Base-by-base conservation (phyloP, 2,888 invertebrate genomes). In the Epinotia demarniana region DNA sequence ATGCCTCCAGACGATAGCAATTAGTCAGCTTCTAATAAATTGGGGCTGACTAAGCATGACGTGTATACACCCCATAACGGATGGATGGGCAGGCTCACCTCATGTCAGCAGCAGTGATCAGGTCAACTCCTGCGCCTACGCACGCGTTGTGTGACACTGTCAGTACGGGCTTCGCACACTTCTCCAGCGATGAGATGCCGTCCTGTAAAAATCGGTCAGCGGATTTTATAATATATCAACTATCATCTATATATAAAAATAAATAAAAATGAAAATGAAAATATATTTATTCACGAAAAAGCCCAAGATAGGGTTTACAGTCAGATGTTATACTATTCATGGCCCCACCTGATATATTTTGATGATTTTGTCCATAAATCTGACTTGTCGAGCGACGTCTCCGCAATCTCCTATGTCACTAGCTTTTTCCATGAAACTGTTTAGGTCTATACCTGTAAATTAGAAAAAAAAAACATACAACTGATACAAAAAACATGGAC, bases 111-210 rank as follows among this genome's bases (percentile, higher is more conserved):
- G 98, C 97, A 3, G 97, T 96, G 71, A 98, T 96, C 77, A 99
- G 91, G 88, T 99, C 97, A 0, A 99, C 95, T 0, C 98, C 99
- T 0, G 96, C 99, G 0, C 99, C 99, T 72, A 99, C 95, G 85
- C 99, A 99, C 0, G 96, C 95, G 72, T 96, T 96, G 89, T 99
- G 99, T 0, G 98, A 91, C 0, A 98, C 98, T 8, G 96, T 95
- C 72, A 99, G 96, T 0, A 99, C 97, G 0, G 99, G 99, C 88
- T 99, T 99, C 3, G 95, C 93, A 84, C 99, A 99, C 87, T 96
- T 95, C 90, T 99, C 99, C 61, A 99, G 86, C 0, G 97, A 94
- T 6, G 96, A 95, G 74, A 99, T 96, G 18, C 96, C 95, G 43
- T 97, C 95, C 95, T 99, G 98, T 82, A 96, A 97, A 2, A 53